Evolutionary conservation across 2,797 vertebrate genomes (phyloP).

Genomic region (Sphaeramia orbicularis): DNA sequence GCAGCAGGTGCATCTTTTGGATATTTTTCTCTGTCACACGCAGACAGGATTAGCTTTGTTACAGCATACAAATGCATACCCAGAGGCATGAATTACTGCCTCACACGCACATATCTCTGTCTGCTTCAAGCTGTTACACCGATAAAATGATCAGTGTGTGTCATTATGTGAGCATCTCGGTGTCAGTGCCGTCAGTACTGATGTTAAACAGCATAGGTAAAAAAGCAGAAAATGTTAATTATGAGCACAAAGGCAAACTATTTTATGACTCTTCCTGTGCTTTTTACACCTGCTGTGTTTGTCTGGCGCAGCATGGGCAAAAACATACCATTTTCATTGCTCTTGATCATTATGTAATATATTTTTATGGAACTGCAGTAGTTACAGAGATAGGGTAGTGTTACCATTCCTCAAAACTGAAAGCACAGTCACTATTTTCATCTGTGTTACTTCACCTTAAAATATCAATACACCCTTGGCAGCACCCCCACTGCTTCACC

Average conservation of each 20-base stretch:
- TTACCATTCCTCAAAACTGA: constrained; percentile 44
- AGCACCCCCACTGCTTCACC: constrained; percentile 62
- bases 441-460: constrained; percentile 65
- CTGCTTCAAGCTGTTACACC: constrained; percentile 41
- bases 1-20: constrained; percentile 63
- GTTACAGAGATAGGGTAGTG: constrained; percentile 36
- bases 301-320: constrained; percentile 9
- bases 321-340: background rate
- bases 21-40: constrained; percentile 48
- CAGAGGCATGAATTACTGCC: constrained; percentile 41
- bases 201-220: constrained; percentile 7
- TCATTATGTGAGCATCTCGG: constrained; percentile 23
- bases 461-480: constrained; percentile 77
- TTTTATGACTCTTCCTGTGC: background rate
- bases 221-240: constrained; percentile 4
- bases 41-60: constrained; percentile 61
- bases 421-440: constrained; percentile 57
- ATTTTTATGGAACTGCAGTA: constrained; percentile 34
- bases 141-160: constrained; percentile 31
- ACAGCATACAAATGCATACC: constrained; percentile 43
- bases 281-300: constrained; percentile 14
- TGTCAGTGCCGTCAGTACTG: constrained; percentile 31
- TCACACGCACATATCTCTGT: constrained; percentile 18
- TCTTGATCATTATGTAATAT: constrained; percentile 40
- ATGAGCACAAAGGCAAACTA: background rate